Percentiles rank a stretch among this genome's conserved stretches.
Evolutionary conservation across 1,140 invertebrate genomes (phyloP).

Genomic region (Paraescarpia echinospica): DNA sequence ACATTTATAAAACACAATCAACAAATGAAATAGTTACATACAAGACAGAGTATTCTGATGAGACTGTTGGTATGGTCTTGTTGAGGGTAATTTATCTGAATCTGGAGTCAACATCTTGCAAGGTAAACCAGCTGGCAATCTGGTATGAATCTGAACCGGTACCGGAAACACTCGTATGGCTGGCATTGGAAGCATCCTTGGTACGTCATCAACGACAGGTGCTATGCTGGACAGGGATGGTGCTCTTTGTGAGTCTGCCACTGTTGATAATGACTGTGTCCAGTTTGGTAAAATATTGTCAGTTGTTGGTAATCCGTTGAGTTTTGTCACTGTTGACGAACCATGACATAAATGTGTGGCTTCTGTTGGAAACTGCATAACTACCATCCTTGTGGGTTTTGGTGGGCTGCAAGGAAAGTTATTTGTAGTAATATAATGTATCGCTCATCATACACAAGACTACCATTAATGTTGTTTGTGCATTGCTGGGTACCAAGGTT

Average conservation of each 20-base stretch:
- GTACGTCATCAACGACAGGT: background rate
- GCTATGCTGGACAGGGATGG: background rate
- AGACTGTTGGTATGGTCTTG: background rate
- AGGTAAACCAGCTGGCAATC: background rate
- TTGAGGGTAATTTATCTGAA: background rate
- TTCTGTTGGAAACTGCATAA: background rate
- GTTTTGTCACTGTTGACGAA: background rate
- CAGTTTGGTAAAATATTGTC: background rate
- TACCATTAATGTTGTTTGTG: too few relatives aligned
- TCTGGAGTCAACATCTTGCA: background rate
- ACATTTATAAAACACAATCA: background rate
- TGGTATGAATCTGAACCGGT: background rate
- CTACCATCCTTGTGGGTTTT: background rate
- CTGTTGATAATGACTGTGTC: background rate
- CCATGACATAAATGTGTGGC: too few relatives aligned
- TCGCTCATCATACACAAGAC: too few relatives aligned
- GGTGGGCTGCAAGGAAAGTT: background rate
- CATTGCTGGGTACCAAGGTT: too few relatives aligned
- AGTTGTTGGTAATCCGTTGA: background rate
- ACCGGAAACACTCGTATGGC: background rate
- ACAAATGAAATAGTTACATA: background rate
- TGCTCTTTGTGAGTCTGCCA: background rate
- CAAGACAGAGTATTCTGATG: background rate
- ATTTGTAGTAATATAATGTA: too few relatives aligned
- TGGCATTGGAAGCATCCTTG: background rate